A percentile compares a stretch with the other conserved stretches of the same genome.
phyloP scores from a whole-genome alignment of 2,797 vertebrate genomes.

The Chromobotia macracanthus region DNA sequence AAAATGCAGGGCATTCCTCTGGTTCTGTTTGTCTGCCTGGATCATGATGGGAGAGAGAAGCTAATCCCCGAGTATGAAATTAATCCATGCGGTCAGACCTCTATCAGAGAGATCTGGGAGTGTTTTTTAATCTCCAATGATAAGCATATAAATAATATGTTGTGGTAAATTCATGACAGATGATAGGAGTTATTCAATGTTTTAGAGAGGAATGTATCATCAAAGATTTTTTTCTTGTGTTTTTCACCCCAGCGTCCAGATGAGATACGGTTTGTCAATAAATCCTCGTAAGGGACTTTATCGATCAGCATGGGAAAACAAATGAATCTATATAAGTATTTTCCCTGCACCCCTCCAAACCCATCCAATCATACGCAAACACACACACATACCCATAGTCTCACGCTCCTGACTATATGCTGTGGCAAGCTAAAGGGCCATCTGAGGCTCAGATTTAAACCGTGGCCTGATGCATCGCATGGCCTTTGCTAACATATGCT shows the following conservation, averaged over 20 bases:
- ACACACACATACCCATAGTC: constrained; percentile 14
- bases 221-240: constrained; percentile 21
- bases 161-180: constrained; percentile 13
- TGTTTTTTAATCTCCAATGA: constrained; percentile 34
- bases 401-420: constrained; percentile 34
- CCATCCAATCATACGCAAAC: background rate
- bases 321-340: constrained; percentile 50
- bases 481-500: constrained; percentile 28
- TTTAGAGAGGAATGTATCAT: constrained; percentile 12
- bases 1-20: constrained; percentile 41
- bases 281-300: constrained; percentile 41
- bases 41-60: constrained; percentile 68
- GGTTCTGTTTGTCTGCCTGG: constrained; percentile 65
- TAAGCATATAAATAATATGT: constrained; percentile 37
- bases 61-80: constrained; percentile 76
- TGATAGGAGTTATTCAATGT: constrained; percentile 12
- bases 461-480: background rate
- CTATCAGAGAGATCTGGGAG: constrained; percentile 61
- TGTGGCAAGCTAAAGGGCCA: constrained; percentile 21
- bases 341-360: constrained; percentile 21
- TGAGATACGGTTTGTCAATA: constrained; percentile 44
- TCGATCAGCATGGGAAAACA: constrained; percentile 47
- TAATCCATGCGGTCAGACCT: constrained; percentile 71
- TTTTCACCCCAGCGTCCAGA: background rate
- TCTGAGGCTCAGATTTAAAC: constrained; percentile 34